Base-by-base conservation (phyloP, 2,888 invertebrate species). In the Rutpela maculata region DNA sequence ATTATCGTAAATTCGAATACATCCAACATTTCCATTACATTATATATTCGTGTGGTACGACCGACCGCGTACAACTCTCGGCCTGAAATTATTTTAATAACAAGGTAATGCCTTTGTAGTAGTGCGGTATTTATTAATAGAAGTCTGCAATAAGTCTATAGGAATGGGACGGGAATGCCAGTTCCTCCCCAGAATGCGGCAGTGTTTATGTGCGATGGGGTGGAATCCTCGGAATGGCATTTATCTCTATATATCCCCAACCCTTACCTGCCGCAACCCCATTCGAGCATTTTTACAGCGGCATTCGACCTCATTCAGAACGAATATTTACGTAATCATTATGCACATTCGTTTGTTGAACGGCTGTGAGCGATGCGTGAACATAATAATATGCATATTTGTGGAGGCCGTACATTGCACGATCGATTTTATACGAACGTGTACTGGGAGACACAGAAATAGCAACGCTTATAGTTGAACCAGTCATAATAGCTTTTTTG, bases 291-390 rank as follows among this genome's bases (percentile, higher is more conserved):
- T 56, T 59, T 38, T 15, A 17, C 69, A 57, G 19, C 17, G 57
- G 56, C 57, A 56, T 57, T 57, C 57, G 50, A 22, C 69, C 35
- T 35, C 59, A 69, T 57, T 38, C 57, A 38, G 17, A 17, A 38
- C 55, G 63, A 72, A 72, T 72, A 72, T 72, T 72, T 72, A 55
- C 72, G 18, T 72, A 72, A 72, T 63, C 31, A 65, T 72, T 63
- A 31, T 63, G 72, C 67, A 73, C 35, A 56, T 73, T 19, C 38
- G 35, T 68, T 26, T 35, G 68, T 56, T 74, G 38, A 19, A 50
- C 15, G 50, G 50, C 5, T 50, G 15, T 15, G 50, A 50, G n/a
- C n/a, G 50, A n/a, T 50, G 50, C 50, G 50, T 50, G 43, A 43
- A 4, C 43, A 15, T 43, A 43, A 50, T 15, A 15, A n/a, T 50